These are phyloP conservation scores for Crenuchus spilurus DNA, from an alignment of 2,797 vertebrate species.

Conservation along the genomic window DNA sequence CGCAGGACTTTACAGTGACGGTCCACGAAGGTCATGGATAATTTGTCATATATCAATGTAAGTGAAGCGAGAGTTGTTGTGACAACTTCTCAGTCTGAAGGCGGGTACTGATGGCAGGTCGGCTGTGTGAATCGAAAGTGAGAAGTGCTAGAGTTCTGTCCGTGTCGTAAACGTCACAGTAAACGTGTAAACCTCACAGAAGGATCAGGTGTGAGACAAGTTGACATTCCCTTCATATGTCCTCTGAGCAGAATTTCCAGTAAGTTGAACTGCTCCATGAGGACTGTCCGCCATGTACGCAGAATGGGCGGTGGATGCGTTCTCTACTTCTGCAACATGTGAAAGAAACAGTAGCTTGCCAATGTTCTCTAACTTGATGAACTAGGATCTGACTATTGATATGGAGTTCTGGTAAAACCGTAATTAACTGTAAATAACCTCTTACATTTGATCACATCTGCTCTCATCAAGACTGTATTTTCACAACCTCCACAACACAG, in stretches of 20 bases:
- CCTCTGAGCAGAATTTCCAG: neutral
- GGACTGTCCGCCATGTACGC: neutral
- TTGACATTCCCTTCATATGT: neutral
- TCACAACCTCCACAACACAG: too few species aligned
- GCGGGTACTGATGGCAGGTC: neutral
- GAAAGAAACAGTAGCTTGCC: too few species aligned
- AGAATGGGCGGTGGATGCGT: too few species aligned
- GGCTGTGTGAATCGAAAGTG: neutral
- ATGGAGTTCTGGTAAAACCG: too few species aligned
- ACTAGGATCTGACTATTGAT: too few species aligned
- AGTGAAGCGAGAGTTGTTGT: slow-evolving; percentile 20
- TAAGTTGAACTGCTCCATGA: neutral
- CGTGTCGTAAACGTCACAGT: neutral
- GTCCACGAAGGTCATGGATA: slow-evolving; percentile 15
- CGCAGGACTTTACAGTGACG: slow-evolving; percentile 10
- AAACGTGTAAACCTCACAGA: slow-evolving; percentile 14
- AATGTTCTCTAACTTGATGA: too few species aligned
- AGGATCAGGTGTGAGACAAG: neutral
- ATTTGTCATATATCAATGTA: slow-evolving; percentile 24
- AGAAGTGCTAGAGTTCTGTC: neutral
- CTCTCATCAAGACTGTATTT: too few species aligned
- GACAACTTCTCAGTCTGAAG: neutral
- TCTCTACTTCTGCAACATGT: too few species aligned
- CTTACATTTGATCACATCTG: too few species aligned
- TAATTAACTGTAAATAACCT: too few species aligned